Base-by-base conservation (phyloP, 2,113 vertebrate species). In the Brevimyrus niger region DNA sequence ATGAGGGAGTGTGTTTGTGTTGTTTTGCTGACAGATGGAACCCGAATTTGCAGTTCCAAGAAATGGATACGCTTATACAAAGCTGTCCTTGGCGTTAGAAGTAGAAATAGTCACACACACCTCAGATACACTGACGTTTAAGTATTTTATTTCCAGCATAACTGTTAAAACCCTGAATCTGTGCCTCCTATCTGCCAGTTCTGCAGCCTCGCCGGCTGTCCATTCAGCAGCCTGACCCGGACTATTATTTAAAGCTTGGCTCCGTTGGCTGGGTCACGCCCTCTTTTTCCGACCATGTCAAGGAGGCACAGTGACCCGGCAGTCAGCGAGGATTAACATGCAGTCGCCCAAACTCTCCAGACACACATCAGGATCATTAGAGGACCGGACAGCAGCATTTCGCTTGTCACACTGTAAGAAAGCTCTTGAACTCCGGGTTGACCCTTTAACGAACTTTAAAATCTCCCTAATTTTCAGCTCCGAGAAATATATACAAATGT, bases 361-460 rank as follows among this genome's bases (percentile, higher is more conserved):
- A 80, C 31, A 42, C 73, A 38, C 73, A 80, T 42, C 35, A 80
- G 35, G 35, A 80, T 42, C 35, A 80, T 51, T 51, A 90, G 69
- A 73, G 84, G 80, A 48, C 85, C 84, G 65, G 35, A 27, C 38
- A 38, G 13, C 44, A 35, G 4, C 21, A 11, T 86, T 48, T n/a
- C n/a, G 23, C 44, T 86, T 42, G 53, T 69, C 44, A 51, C 27
- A 6, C 58, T 53, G 53, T 69, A 51, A 89, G 87, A 31, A 69
- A 83, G 89, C 61, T 85, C 89, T 91, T 91, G 86, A 92, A 88
- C 88, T 53, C 44, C 47, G 31, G 27, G 55, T 0, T 86, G 89
- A 92, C 51, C 51, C 58, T 55, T 21, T 90, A 90, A 90, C 89
- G 83, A 84, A 89, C 88, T 82, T 84, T 89, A 47, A 91, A 89